Evolutionary conservation across 2,888 invertebrate species (phyloP).

Genomic region (Cremastinae sp.): DNA sequence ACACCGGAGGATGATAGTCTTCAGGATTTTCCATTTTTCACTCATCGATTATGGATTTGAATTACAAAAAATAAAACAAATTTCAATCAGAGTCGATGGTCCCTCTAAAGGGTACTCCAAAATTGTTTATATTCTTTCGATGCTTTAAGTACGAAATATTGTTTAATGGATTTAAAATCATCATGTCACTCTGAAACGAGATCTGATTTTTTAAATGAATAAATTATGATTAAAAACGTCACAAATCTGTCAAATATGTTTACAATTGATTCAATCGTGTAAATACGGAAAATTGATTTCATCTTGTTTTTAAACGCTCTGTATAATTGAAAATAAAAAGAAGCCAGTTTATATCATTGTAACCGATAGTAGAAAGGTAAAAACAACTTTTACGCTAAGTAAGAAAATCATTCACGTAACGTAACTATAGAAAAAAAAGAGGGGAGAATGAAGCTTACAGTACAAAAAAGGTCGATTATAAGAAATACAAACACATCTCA

Average conservation of each 20-base stretch:
- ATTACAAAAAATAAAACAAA: slow-evolving; percentile 9
- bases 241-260: slow-evolving; percentile 10
- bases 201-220: slow-evolving; percentile 14
- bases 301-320: slow-evolving; percentile 19
- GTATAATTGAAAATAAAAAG: slow-evolving; percentile 51
- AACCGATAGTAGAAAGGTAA: slow-evolving; percentile 75
- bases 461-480: slow-evolving; percentile 75
- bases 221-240: slow-evolving; percentile 22
- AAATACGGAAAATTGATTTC: slow-evolving; percentile 30
- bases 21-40: slow-evolving; percentile 8
- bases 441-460: slow-evolving; percentile 69
- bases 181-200: slow-evolving; percentile 6
- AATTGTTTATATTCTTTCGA: slow-evolving; percentile 42
- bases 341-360: slow-evolving; percentile 57
- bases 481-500: slow-evolving; percentile 77
- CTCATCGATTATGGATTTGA: too few species aligned
- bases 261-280: slow-evolving; percentile 7
- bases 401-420: slow-evolving; percentile 74
- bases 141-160: slow-evolving; percentile 68
- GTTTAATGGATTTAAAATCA: slow-evolving; percentile 51
- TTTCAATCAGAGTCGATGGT: slow-evolving; percentile 51
- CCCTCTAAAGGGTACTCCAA: slow-evolving; percentile 52
- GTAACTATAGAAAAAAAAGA: slow-evolving; percentile 73
- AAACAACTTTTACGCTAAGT: slow-evolving; percentile 77
- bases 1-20: slow-evolving; percentile 42